Base-by-base conservation (phyloP, 2,797 vertebrate genomes). In the Falco cherrug region DNA sequence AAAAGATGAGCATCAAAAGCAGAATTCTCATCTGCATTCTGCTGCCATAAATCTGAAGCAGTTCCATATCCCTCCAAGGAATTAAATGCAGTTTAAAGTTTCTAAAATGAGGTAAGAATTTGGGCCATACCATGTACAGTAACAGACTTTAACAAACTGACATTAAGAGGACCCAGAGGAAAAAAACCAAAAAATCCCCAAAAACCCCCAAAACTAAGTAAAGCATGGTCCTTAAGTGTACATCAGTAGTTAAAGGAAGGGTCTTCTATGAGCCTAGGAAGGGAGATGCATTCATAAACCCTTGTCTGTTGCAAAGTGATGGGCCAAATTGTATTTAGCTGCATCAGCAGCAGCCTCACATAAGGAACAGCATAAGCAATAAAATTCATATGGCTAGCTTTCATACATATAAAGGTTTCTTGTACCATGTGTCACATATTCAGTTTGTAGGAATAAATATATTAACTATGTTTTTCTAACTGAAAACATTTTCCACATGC, bases 401-500 rank as follows among this genome's bases (percentile, higher is more conserved):
- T 93, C 73, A 60, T 73, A 73, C 19, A 67, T 60, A 76, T 9
- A 39, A 86, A 84, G 47, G 78, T 82, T 95, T 95, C 89, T 92
- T 84, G 39, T 82, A 87, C 70, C 94, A 95, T 10, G 33, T 94
- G 89, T 88, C 93, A 91, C 65, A 92, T 77, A 86, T 47, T 92
- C 91, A 80, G 90, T 95, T 96, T 91, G 70, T 90, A 93, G 76
- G 80, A 94, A 95, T 94, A 97, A 96, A 96, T 92, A 92, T 71
- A 92, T 94, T 87, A 94, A 90, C 95, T 96, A 76, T 71, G 79
- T 94, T 96, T 96, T 96, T 90, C 92, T 94, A 96, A 94, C 87
- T 50, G 80, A 87, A 96, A 97, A 96, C 61, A 76, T 91, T 96
- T 97, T 97, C 71, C 93, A 95, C 90, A 96, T 97, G 96, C 0